Evolutionary conservation across 2,888 invertebrate genomes (phyloP).

Genomic region (Eudemis profundana): DNA sequence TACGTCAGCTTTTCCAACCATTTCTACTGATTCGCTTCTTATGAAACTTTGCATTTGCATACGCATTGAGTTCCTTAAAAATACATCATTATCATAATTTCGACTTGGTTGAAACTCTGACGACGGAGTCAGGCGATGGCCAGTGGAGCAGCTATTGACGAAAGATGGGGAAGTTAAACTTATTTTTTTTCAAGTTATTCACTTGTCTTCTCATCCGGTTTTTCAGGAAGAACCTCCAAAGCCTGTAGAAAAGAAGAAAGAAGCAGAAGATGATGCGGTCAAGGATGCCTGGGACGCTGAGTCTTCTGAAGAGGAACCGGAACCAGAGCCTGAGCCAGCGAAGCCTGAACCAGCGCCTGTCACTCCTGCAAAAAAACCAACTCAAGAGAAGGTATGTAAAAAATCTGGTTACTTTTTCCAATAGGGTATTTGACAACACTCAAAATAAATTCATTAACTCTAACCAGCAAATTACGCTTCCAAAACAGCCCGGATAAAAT

Average conservation of each 20-base stretch:
- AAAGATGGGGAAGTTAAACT: too few relatives aligned
- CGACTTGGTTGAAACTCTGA: too few relatives aligned
- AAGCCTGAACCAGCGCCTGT: constrained; percentile 58
- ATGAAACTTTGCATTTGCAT: too few relatives aligned
- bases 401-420: not conserved
- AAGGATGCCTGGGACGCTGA: constrained; percentile 95
- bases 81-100: too few relatives aligned
- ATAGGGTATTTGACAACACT: not conserved
- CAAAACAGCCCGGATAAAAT: too few relatives aligned
- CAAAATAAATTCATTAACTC: too few relatives aligned
- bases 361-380: constrained; percentile 58
- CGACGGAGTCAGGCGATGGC: too few relatives aligned
- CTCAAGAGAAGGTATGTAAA: constrained; percentile 57
- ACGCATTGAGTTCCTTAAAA: too few relatives aligned
- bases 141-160: too few relatives aligned
- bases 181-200: not conserved
- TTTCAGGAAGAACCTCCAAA: constrained; percentile 64
- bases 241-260: constrained; percentile 62
- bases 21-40: too few relatives aligned
- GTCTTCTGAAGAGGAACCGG: constrained; percentile 84
- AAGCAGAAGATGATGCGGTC: constrained; percentile 84
- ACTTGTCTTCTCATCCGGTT: not conserved
- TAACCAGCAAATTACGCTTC: too few relatives aligned
- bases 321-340: constrained; percentile 52
- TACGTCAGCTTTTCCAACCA: too few relatives aligned